Base-by-base conservation (phyloP, 2,888 invertebrate species). In the Caenorhabditis sp. region DNA sequence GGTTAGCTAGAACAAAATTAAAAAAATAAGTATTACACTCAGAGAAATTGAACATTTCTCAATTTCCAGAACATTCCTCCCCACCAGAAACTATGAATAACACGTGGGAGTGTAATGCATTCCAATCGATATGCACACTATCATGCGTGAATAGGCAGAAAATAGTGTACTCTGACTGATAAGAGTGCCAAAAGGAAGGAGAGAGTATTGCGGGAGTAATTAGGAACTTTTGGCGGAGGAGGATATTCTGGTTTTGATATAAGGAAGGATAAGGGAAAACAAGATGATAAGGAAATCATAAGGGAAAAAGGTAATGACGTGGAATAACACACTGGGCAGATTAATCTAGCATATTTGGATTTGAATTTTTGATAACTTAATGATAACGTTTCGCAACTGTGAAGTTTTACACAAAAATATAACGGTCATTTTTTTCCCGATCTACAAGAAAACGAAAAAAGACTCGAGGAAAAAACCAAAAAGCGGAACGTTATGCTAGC, bases 211-310 rank as follows among this genome's bases (percentile, higher is more conserved):
- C 61, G 61, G 51, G 50, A 47, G 28, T 35, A 47, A 56, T 77
- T 68, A 53, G 56, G 32, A 4, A 32, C 32, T n/a, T n/a, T n/a
- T n/a, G n/a, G n/a, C n/a, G n/a, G n/a, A n/a, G n/a, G n/a, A 44
- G 40, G 15, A 40, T 44, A 9, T 35, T 56, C 44, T 72, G 72
- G 56, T 72, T 72, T 58, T 72, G 65, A 65, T 50, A 13, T 40
- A 2, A 13, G 6, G 6, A 13, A 5, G 6, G 13, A 40, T 8
- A 13, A 13, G 13, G 13, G 2, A 40, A 13, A 5, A 40, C 2
- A 13, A 40, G 40, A 40, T 40, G n/a, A 13, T 13, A 40, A 13
- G 40, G 2, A 13, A 13, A 40, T n/a, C n/a, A n/a, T n/a, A 40
- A 40, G 60, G 56, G 3, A 55, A 50, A 70, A 8, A 51, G 24